Base-by-base conservation (phyloP, 2,888 invertebrate genomes). In the Chrysina gloriosa region DNA sequence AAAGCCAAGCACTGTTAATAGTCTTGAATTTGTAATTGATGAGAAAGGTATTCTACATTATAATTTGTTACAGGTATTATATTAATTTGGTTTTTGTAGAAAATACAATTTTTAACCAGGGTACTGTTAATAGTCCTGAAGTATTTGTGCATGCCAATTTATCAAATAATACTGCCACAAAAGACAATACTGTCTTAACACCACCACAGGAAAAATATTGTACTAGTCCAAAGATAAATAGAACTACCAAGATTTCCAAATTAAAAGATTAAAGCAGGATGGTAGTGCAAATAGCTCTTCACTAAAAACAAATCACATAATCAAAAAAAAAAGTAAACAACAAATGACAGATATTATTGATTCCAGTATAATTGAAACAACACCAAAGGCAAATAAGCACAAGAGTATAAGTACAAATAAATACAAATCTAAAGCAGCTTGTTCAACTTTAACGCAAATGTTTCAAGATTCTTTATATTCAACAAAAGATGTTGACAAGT, bases 191-290 rank as follows among this genome's bases (percentile, higher is more conserved):
- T 23, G 14, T 9, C 2, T 21, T 9, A 21, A n/a, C 6, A 1
- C 23, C 27, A 29, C 1, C 25, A n/a, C 14, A 36, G 25, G 14
- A 64, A 25, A 31, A 50, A 14, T 16, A 21, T 6, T 9, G 25
- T 19, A 50, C 45, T 21, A 45, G 69, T 69, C 69, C 69, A 19
- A 69, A 58, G 45, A 21, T 69, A 7, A 58, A 65, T 29, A 69
- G 42, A 29, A 16, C 16, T 9, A 19, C 19, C 14, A 65, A 69
- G 9, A 45, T 50, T 42, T 50, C 19, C 2, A 65, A 61, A 47
- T 11, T 42, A 66, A 47, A 25, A 45, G n/a, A 29, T 34, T 34
- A 42, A 56, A 58, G 34, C 42, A 58, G n/a, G 5, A n/a, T 21
- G 48, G 14, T 34, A 14, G 6, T 1, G 14, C 19, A 27, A 66